These are phyloP conservation scores for Naja naja DNA, from an alignment of 2,113 vertebrate species.

Conservation along the genomic window DNA sequence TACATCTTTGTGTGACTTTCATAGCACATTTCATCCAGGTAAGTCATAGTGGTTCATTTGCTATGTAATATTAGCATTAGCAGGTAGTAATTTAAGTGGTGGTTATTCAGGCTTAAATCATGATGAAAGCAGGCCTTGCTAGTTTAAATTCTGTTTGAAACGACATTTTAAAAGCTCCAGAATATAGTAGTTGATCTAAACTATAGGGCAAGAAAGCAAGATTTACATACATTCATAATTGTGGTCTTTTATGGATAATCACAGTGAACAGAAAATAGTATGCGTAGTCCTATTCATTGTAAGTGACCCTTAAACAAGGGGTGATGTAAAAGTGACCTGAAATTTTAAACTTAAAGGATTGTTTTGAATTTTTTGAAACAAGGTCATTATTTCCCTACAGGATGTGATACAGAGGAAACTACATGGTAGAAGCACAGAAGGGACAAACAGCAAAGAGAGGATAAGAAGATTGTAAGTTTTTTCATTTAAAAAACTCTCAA, in stretches of 20 bases:
- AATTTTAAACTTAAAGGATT: conserved; percentile 14
- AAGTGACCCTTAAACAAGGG: background rate
- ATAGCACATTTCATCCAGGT: conserved; percentile 57
- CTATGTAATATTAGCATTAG: conserved; percentile 48
- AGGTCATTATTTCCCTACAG: conserved; percentile 5
- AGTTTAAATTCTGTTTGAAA: conserved; percentile 46
- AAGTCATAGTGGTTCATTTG: conserved; percentile 43
- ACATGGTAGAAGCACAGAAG: background rate
- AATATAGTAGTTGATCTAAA: conserved; percentile 39
- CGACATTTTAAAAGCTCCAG: conserved; percentile 50
- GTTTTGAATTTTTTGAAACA: conserved; percentile 1
- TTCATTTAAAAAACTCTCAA: background rate
- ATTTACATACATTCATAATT: conserved; percentile 2
- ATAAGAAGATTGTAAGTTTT: background rate
- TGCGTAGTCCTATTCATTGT: conserved; percentile 4
- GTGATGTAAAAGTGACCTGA: conserved; percentile 10
- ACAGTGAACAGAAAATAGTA: conserved; percentile 12
- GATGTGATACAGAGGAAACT: background rate
- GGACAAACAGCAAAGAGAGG: background rate
- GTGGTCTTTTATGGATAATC: conserved; percentile 21
- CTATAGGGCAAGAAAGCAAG: conserved; percentile 19
- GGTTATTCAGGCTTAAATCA: conserved; percentile 58
- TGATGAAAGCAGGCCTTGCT: conserved; percentile 46
- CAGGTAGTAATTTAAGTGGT: conserved; percentile 56
- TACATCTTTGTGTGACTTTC: conserved; percentile 37